Percentiles rank a stretch among this genome's conserved stretches.
Evolutionary conservation across 2,888 invertebrate genomes (phyloP).

Genomic region (Caradrina clavipalpis): DNA sequence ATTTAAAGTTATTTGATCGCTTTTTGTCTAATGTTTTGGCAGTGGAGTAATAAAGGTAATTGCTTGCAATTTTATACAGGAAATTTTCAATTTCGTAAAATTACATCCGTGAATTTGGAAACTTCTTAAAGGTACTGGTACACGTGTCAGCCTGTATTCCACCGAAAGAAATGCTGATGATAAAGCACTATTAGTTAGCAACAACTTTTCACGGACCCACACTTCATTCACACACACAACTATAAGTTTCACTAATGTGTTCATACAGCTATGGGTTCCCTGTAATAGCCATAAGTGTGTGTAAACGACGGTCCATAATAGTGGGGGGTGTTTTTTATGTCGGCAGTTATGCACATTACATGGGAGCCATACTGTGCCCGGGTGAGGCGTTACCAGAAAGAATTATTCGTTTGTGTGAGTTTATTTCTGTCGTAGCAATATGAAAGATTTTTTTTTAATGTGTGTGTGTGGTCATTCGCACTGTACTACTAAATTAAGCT

Average conservation of each 20-base stretch:
- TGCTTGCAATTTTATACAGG: no score
- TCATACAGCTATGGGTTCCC: not conserved
- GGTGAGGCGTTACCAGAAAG: constrained; percentile 2
- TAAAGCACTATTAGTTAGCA: not conserved
- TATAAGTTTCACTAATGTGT: not conserved
- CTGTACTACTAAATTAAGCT: no score
- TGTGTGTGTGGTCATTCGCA: not conserved
- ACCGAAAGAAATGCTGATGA: not conserved
- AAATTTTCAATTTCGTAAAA: not conserved
- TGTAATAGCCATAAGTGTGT: constrained; percentile 28
- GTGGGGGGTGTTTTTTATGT: constrained; percentile 46
- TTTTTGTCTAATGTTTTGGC: no score
- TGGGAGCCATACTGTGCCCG: constrained; percentile 11
- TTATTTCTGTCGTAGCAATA: not conserved
- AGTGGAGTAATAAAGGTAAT: no score
- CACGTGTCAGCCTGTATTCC: no score
- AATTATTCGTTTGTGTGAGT: constrained; percentile 24
- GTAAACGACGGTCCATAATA: constrained; percentile 25
- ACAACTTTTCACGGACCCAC: not conserved
- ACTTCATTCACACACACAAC: not conserved
- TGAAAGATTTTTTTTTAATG: not conserved
- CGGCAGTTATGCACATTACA: constrained; percentile 31
- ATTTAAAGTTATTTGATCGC: no score
- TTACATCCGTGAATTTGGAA: not conserved
- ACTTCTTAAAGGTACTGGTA: no score